Evolutionary conservation across 2,113 vertebrate genomes (phyloP).

Genomic region (Puffinus mauretanicus): DNA sequence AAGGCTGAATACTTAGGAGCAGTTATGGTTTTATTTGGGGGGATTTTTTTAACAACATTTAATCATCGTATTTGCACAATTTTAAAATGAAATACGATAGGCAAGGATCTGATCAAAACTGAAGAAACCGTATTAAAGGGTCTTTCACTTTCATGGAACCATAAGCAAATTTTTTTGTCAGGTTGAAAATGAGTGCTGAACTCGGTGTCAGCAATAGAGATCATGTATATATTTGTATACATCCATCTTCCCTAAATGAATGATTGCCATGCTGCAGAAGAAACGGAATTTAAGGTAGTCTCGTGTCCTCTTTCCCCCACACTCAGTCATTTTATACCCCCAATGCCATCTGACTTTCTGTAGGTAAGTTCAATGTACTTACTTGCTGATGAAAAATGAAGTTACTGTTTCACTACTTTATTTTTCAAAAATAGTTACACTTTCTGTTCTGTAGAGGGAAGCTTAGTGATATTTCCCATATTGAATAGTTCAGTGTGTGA

Average conservation of each 20-base stretch:
- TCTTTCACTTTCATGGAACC: neutral
- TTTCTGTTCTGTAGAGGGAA: neutral
- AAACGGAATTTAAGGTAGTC: neutral
- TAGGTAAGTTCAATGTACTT: neutral
- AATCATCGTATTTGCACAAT: accelerated
- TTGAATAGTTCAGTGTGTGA: neutral
- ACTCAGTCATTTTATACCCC: neutral
- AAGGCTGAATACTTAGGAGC: too few species aligned
- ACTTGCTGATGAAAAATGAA: neutral
- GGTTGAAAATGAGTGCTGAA: neutral
- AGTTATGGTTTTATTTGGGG: neutral
- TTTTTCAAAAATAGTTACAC: neutral
- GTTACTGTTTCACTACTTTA: neutral
- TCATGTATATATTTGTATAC: neutral
- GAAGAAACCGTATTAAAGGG: neutral
- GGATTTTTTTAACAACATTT: neutral
- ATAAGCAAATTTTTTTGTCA: neutral
- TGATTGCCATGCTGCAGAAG: neutral
- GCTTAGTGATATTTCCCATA: neutral
- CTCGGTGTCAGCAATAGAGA: neutral
- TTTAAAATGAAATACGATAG: accelerated
- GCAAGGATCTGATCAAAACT: neutral
- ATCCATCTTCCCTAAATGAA: neutral
- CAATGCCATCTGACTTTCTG: neutral
- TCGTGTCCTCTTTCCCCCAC: accelerated